These are phyloP conservation scores for Archaeoteleia sp. DNA, from an alignment of 2,888 invertebrate genomes.

Conservation along the genomic window DNA sequence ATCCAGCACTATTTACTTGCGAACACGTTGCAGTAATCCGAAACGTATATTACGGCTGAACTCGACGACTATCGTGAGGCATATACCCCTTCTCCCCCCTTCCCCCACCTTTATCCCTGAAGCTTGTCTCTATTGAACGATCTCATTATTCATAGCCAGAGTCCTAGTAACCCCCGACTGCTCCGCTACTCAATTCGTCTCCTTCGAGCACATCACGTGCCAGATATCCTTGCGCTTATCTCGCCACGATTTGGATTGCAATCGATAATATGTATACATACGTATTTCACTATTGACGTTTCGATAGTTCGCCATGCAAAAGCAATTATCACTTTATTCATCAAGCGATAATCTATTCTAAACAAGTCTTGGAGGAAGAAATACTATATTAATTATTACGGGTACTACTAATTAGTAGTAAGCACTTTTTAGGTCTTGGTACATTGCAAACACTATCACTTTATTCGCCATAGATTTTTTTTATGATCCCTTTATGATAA, in stretches of 20 bases:
- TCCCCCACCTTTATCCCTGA: constrained; percentile 32
- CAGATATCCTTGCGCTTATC: constrained; percentile 42
- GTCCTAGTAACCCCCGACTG: constrained; percentile 43
- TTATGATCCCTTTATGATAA: too few relatives aligned
- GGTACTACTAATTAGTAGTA: too few relatives aligned
- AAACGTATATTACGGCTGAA: constrained; percentile 47
- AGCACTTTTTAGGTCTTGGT: too few relatives aligned
- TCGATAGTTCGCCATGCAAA: constrained; percentile 14
- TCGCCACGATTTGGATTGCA: constrained; percentile 24
- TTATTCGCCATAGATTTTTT: too few relatives aligned
- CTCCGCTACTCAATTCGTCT: constrained; percentile 33
- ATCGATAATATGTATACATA: constrained; percentile 26
- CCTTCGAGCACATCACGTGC: constrained; percentile 39
- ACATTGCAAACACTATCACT: too few relatives aligned
- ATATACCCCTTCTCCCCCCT: not conserved
- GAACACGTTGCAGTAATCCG: constrained; percentile 48
- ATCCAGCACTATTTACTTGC: constrained; percentile 41
- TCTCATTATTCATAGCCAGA: constrained; percentile 55
- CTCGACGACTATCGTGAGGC: constrained; percentile 2
- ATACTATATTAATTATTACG: too few relatives aligned
- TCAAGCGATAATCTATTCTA: too few relatives aligned
- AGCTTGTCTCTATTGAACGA: constrained; percentile 52
- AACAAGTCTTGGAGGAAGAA: too few relatives aligned
- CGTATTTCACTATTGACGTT: constrained; percentile 13
- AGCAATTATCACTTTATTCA: too few relatives aligned